Percentiles rank a stretch among this genome's conserved stretches.
phyloP scores from a whole-genome alignment of 2,888 invertebrate genomes.

The Diarsia rubi region DNA sequence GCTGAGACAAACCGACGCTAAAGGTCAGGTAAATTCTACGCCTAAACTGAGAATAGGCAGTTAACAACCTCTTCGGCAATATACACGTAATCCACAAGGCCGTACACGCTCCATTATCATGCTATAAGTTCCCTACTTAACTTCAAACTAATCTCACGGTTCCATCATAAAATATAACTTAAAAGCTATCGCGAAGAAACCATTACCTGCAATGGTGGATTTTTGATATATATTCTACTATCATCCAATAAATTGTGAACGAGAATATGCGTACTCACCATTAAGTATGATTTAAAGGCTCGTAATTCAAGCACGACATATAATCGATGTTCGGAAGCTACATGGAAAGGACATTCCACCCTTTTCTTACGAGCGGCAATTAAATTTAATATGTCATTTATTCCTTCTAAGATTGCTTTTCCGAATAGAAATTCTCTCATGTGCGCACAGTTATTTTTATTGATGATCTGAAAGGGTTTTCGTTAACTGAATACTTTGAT shows the following conservation, averaged over 20 bases:
- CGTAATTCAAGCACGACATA: slow-evolving; percentile 82
- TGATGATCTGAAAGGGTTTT: slow-evolving; percentile 38
- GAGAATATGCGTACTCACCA: slow-evolving; percentile 87
- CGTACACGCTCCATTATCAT: slow-evolving; percentile 39
- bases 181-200: slow-evolving; percentile 70
- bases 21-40: slow-evolving; percentile 22
- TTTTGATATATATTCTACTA: slow-evolving; percentile 83
- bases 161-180: slow-evolving; percentile 67
- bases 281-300: slow-evolving; percentile 87
- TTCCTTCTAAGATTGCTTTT: slow-evolving; percentile 54
- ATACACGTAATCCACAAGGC: slow-evolving; percentile 45
- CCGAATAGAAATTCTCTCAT: slow-evolving; percentile 44
- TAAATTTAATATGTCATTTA: slow-evolving; percentile 63
- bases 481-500: slow-evolving; percentile 38
- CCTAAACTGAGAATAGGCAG: slow-evolving; percentile 38
- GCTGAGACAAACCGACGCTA: neutral
- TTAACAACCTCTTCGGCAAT: slow-evolving; percentile 37
- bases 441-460: slow-evolving; percentile 49
- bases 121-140: slow-evolving; percentile 55
- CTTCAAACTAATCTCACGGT: slow-evolving; percentile 54
- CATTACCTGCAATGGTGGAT: slow-evolving; percentile 75
- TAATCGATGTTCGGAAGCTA: slow-evolving; percentile 81
- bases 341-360: slow-evolving; percentile 75
- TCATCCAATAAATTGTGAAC: slow-evolving; percentile 82
- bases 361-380: slow-evolving; percentile 63